phyloP scores from a whole-genome alignment of 2,113 vertebrate species.

The Cottus gobio region DNA sequence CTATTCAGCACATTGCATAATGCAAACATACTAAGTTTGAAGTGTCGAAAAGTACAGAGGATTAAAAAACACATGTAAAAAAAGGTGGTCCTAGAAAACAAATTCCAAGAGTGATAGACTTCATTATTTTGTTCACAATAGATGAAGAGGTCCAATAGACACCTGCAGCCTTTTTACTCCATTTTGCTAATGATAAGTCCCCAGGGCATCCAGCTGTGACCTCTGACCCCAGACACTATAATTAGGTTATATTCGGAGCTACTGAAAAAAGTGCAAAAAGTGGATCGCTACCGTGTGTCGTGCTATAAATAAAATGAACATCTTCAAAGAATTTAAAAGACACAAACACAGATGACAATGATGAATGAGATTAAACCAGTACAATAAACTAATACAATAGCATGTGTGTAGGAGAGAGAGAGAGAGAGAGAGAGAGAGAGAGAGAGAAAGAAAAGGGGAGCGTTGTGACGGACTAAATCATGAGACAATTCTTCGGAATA shows the following conservation, averaged over 20 bases:
- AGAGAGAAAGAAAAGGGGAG: no score
- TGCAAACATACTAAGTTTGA: not conserved
- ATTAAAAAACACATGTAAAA: not conserved
- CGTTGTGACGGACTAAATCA: not conserved
- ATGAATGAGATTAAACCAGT: not conserved
- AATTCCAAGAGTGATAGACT: not conserved
- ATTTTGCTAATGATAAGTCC: constrained; percentile 70
- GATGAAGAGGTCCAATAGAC: constrained; percentile 32
- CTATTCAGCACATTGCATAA: not conserved
- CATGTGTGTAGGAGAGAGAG: not conserved
- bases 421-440: no score
- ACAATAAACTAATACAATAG: not conserved
- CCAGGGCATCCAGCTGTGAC: constrained; percentile 76
- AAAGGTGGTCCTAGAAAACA: not conserved
- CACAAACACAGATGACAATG: not conserved
- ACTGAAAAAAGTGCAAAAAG: constrained; percentile 43
- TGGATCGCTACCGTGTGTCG: not conserved
- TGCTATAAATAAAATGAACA: not conserved
- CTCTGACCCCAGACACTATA: constrained; percentile 71
- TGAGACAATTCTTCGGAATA: constrained; percentile 20
- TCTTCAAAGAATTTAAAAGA: constrained; percentile 20
- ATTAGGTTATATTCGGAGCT: constrained; percentile 71
- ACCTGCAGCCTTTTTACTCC: constrained; percentile 73
- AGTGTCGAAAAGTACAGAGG: not conserved
- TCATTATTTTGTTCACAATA: constrained; percentile 26